Base-by-base conservation (phyloP, 2,888 invertebrate genomes). In the Tipula vernalis region DNA sequence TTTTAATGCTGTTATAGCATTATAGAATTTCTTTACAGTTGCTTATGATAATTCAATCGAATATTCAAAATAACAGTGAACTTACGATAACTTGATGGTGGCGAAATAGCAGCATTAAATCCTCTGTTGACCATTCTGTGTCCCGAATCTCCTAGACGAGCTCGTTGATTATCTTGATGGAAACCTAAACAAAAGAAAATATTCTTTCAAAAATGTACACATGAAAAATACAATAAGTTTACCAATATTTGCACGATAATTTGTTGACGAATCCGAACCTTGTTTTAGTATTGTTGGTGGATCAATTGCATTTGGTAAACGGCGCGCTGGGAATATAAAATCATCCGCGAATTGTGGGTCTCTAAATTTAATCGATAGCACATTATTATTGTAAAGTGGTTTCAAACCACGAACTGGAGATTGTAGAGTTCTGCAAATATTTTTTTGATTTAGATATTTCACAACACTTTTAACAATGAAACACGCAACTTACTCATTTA, bases 171-270 rank as follows among this genome's bases (percentile, higher is more conserved):
- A 1, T 95, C 93, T 5, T 93, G 94, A 28, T 92, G 94, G 93
- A 96, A 96, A 2, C 94, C 93, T 94, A 86, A 88, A 87, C 87
- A 87, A 85, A 86, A 85, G 57, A 15, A 86, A 39, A 39, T 39
- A 6, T 39, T 39, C 39, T 39, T 39, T 18, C 44, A 13, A 84
- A 18, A 87, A 84, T 86, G 41, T 36, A 36, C 84, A 2, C 83
- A 86, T 83, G n/a, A 87, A 86, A 87, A 36, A 71, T 86, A 18
- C 8, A 13, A n/a, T 85, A 57, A 47, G 91, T 90, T 91, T 92
- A 92, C 97, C 97, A 88, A 96, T 95, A 90, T 94, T 94, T 5
- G 97, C 96, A 87, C 95, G 92, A 94, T 95, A 97, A 90, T 95
- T 95, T 90, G 94, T 94, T 90, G 94, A 93, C n/a, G 51, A 57